phyloP scores from a whole-genome alignment of 2,888 invertebrate species.

The Eubasilissa splendida region DNA sequence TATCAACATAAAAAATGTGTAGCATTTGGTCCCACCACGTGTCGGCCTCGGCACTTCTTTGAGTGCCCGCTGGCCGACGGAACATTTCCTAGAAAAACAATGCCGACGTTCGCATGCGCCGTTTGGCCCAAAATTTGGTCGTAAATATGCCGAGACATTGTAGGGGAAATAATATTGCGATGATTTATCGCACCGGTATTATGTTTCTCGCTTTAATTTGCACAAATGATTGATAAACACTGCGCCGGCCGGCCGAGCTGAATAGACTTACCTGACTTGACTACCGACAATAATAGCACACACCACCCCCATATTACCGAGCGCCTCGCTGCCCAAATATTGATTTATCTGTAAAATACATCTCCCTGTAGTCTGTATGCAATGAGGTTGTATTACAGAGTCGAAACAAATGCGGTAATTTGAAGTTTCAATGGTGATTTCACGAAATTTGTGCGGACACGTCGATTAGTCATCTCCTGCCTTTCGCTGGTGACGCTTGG shows the following conservation, averaged over 20 bases:
- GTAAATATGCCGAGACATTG: conserved; percentile 48
- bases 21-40: conserved; percentile 11
- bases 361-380: no score
- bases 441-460: no score
- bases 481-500: no score
- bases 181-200: conserved; percentile 35
- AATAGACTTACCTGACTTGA: background rate
- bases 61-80: conserved; percentile 50
- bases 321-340: no score
- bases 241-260: background rate
- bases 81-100: conserved; percentile 54
- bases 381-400: no score
- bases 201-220: conserved; percentile 17
- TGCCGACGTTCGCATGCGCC: conserved; percentile 45
- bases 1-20: no score
- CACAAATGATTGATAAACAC: conserved; percentile 11
- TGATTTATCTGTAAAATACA: no score
- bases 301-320: no score
- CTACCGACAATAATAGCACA: background rate
- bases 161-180: conserved; percentile 31
- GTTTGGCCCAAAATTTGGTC: conserved; percentile 42
- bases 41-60: conserved; percentile 22
- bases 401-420: no score
- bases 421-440: no score
- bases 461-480: no score